A percentile compares a stretch with the other conserved stretches of the same genome.
Evolutionary conservation across 2,797 vertebrate species (phyloP).

Genomic region (Periparus ater): DNA sequence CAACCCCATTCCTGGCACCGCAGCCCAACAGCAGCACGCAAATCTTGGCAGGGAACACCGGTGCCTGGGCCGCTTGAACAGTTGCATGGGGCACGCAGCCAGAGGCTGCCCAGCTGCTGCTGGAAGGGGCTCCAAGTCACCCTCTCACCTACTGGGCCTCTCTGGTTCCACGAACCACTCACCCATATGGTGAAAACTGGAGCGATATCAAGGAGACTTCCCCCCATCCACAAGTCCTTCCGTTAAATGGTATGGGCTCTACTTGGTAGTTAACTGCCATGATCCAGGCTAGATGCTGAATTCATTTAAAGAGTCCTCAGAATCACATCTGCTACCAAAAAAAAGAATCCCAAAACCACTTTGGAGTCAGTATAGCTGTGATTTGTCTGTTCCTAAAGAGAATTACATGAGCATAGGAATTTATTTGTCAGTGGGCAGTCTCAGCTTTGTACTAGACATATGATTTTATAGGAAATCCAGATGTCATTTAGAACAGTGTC

Average conservation of each 20-base stretch:
- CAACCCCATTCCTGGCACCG: neutral
- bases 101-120: slow-evolving; percentile 30
- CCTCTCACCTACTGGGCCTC: neutral
- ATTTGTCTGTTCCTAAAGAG: neutral
- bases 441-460: slow-evolving; percentile 40
- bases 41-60: neutral
- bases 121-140: neutral
- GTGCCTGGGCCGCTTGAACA: neutral
- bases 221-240: neutral
- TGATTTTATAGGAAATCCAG: slow-evolving; percentile 34
- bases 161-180: neutral
- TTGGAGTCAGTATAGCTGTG: neutral
- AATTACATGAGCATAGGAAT: neutral
- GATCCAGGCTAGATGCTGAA: neutral
- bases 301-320: neutral
- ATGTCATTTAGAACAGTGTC: slow-evolving; percentile 45
- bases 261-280: neutral
- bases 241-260: neutral
- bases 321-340: neutral
- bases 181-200: neutral
- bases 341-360: neutral
- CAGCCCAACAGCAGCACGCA: neutral
- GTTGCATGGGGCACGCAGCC: neutral
- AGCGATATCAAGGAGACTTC: neutral
- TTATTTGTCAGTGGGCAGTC: slow-evolving; percentile 27